Base-by-base conservation (phyloP, 2,797 vertebrate genomes). In the Pelochelys cantorii region DNA sequence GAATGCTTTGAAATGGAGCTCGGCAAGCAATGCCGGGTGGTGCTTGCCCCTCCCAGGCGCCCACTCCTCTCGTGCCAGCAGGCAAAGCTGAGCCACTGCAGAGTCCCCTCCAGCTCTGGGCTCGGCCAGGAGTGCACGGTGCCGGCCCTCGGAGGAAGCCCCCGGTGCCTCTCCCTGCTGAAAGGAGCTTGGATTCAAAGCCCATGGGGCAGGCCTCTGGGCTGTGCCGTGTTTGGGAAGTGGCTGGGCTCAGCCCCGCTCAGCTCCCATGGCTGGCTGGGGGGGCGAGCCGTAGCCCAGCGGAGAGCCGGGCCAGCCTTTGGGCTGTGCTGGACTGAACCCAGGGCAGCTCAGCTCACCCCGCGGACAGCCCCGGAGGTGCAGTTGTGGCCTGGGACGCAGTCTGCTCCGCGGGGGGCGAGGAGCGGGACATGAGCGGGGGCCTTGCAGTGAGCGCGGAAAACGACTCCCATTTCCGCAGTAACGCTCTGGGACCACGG, bases 371-470 rank as follows among this genome's bases (percentile, higher is more conserved):
- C 37, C 25, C 71, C 4, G 22, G 34, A 37, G 22, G 11, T 48
- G 37, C 74, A 25, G 42, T 23, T 77, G 74, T 29, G 42, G 42
- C 74, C 23, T 25, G 1, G 13, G 23, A 22, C 74, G 9, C 5
- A 14, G 15, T 94, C 12, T 53, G 60, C 48, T 27, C 8, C 3
- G 60, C 3, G 22, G 85, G 1, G 7, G 91, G 6, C 65, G 37
- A 29, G 0, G 8, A 42, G 42, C 5, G 42, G 42, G 42, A 42
- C 42, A 5, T 42, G 6, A 42, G 42, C 42, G 42, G 42, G 42
- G 42, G 42, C 42, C 42, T 25, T 4, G 86, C 81, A 84, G 92
- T 25, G 42, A 62, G 85, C 48, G 91, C 89, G 94, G 93, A 94
- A 94, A 95, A 81, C 12, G 20, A 79, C 93, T 92, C 90, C 91